Percentiles rank a stretch among this genome's conserved stretches.
Conservation (phyloP, 2,888 invertebrate genomes). For the Leptopilina drosophilae region DNA sequence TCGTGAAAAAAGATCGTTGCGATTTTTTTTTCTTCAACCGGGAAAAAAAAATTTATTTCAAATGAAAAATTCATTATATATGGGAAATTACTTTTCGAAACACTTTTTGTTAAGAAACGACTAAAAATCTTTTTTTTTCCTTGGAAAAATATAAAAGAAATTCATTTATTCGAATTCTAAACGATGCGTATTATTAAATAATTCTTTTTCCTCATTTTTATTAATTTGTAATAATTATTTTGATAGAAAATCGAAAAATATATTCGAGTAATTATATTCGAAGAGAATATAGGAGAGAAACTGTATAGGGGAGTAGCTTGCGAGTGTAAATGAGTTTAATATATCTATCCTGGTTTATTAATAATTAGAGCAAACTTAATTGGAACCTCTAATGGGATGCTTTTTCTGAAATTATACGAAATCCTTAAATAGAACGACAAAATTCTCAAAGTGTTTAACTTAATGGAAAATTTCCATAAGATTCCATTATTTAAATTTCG, state of each 20-base stretch:
- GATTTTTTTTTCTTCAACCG: background rate
- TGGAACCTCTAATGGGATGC: background rate
- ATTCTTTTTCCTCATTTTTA: too few relatives aligned
- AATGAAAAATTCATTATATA: too few relatives aligned
- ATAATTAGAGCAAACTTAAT: constrained; percentile 19
- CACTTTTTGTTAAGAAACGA: too few relatives aligned
- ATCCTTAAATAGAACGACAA: constrained; percentile 12
- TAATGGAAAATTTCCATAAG: background rate
- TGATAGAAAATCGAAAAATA: too few relatives aligned
- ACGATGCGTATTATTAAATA: too few relatives aligned
- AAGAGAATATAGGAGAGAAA: background rate
- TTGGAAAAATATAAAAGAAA: too few relatives aligned
- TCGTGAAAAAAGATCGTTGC: background rate
- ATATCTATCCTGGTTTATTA: constrained; percentile 3
- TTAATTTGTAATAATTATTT: too few relatives aligned
- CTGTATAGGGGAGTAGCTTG: background rate
- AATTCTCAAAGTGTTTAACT: background rate
- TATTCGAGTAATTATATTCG: background rate
- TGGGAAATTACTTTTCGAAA: too few relatives aligned
- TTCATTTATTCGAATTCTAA: too few relatives aligned
- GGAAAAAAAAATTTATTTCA: too few relatives aligned
- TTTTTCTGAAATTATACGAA: constrained; percentile 6
- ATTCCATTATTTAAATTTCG: too few relatives aligned
- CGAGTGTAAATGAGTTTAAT: background rate
- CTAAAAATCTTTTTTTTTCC: too few relatives aligned